Conservation (phyloP, 2,797 vertebrate species). For the Spheniscus humboldti region DNA sequence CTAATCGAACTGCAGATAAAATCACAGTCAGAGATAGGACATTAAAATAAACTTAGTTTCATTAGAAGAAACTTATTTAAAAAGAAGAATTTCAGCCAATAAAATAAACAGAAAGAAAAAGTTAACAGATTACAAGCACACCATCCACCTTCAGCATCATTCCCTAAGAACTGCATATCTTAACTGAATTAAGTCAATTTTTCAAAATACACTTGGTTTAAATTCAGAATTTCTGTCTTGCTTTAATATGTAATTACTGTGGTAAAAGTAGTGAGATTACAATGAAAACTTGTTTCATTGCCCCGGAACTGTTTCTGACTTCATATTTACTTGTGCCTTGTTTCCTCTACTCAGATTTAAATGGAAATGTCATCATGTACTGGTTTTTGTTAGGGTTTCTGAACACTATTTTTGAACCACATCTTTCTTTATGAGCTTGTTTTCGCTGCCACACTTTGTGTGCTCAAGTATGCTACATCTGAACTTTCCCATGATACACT, state of each 20-base stretch:
- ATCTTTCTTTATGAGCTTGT: not conserved
- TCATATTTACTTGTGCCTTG: not conserved
- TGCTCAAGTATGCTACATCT: fast-evolving
- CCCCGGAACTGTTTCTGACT: not conserved
- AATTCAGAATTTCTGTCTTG: not conserved
- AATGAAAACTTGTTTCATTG: not conserved
- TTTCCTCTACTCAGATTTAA: not conserved
- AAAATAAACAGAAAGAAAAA: not conserved
- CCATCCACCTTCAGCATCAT: not conserved
- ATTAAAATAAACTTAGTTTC: not conserved
- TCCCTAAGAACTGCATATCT: not conserved
- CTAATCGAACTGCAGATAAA: not conserved
- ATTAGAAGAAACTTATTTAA: not conserved
- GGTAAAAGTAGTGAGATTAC: not conserved
- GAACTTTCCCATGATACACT: fast-evolving
- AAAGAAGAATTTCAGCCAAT: not conserved
- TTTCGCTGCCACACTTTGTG: not conserved
- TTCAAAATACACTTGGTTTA: not conserved
- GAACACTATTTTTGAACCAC: not conserved
- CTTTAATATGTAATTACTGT: not conserved
- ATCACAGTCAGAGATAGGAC: not conserved
- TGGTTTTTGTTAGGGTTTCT: not conserved
- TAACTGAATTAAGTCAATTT: not conserved
- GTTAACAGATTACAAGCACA: not conserved
- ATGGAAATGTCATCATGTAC: not conserved